Base-by-base conservation (phyloP, 2,888 invertebrate species). In the Thera obeliscata region DNA sequence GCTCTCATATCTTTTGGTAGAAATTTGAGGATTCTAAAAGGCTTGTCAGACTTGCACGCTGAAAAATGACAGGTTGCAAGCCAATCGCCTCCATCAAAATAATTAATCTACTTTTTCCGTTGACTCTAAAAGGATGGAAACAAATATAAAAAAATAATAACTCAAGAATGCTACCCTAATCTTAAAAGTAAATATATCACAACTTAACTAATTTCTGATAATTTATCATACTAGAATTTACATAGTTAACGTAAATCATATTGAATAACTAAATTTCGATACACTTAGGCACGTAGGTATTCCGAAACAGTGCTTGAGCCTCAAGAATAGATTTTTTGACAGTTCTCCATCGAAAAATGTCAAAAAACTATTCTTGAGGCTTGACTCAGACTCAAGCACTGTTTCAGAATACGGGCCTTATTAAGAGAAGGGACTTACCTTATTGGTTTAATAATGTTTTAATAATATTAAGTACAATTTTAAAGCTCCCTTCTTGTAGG, bases 191-290 rank as follows among this genome's bases (percentile, higher is more conserved):
- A 4, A 46, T 72, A 66, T 71, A 73, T 74, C 73, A 70, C 69
- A 71, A 71, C 70, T 71, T 67, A 70, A 60, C 61, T 66, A 69
- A 66, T 72, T 64, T 67, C 76, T 86, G 86, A 86, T 86, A 86
- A 86, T 86, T 86, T 86, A 89, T 89, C 89, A 87, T 89, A 89
- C 88, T 76, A 78, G 67, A 59, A 81, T 82, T 87, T 12, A 56
- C 56, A 81, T 82, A 86, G 3, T 6, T 71, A 70, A 81, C 76
- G 81, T 83, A 82, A 81, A 80, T 73, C 2, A 62, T 35, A 36
- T n/a, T 58, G 54, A 52, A 61, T 58, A 57, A 48, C n/a, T 12
- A 46, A 76, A 74, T 67, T 75, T 66, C 58, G 73, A 76, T 73
- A 22, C 22, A 22, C 22, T 22, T 22, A 78, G 64, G 55, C 4